A percentile compares a stretch with the other conserved stretches of the same genome.
phyloP scores from a whole-genome alignment of 2,113 vertebrate species.

The Trogon surrucura region DNA sequence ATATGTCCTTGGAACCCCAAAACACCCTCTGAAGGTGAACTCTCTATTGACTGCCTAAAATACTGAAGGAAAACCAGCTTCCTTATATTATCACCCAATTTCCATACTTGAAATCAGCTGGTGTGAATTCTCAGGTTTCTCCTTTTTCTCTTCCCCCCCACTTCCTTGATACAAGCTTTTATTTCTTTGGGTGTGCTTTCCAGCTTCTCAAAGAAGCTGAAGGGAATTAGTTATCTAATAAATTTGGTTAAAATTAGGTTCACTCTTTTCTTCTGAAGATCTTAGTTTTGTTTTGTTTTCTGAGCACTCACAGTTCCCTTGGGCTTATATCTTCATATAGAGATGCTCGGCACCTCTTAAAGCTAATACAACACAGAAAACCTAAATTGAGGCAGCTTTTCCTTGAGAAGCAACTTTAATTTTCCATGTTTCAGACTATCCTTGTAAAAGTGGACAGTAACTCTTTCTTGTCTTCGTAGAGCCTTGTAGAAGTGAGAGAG shows the following conservation, averaged over 20 bases:
- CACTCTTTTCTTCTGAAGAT: background rate
- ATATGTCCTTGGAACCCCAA: background rate
- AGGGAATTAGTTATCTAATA: background rate
- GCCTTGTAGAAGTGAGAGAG: background rate
- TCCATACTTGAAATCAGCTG: background rate
- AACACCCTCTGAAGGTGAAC: background rate
- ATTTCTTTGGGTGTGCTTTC: background rate
- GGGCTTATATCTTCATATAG: background rate
- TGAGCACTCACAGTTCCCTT: background rate
- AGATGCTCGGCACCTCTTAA: background rate
- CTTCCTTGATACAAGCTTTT: accelerated
- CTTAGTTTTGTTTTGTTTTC: background rate
- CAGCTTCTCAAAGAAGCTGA: background rate
- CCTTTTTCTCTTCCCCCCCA: background rate
- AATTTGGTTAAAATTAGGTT: background rate
- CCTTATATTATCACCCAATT: background rate
- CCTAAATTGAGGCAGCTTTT: background rate
- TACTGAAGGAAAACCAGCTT: background rate
- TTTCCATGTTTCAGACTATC: background rate
- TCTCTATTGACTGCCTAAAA: accelerated
- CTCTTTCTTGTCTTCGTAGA: background rate
- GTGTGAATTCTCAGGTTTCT: background rate
- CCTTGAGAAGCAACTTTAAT: background rate
- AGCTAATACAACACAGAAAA: background rate
- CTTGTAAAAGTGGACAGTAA: background rate